These are phyloP conservation scores for Pimpla rufipes DNA, from an alignment of 2,888 invertebrate genomes.

Conservation along the genomic window DNA sequence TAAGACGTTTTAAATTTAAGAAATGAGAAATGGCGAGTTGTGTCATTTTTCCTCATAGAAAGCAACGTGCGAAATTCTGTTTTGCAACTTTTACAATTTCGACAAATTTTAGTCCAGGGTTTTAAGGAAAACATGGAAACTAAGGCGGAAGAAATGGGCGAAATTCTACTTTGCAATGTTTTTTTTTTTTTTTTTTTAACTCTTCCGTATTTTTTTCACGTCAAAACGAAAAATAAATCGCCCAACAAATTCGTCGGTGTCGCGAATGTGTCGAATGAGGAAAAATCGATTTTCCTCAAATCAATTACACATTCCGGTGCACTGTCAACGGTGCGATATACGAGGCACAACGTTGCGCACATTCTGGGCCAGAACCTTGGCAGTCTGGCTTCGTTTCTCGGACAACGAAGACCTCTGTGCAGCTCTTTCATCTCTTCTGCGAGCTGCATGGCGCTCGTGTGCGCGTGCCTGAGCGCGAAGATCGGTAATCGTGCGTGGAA, in stretches of 20 bases:
- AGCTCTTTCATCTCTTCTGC: conserved; percentile 38
- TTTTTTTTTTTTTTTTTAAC: neutral
- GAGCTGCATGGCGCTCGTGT: conserved; percentile 31
- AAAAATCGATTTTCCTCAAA: conserved; percentile 1
- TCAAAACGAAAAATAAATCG: neutral
- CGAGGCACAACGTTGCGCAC: conserved; percentile 26
- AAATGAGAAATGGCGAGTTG: no score
- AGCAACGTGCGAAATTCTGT: no score
- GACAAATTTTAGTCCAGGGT: no score
- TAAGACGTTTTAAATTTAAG: no score
- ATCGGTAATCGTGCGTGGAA: conserved; percentile 71
- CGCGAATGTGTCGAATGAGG: conserved; percentile 2
- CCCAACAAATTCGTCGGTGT: no score
- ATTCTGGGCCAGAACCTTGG: conserved; percentile 32
- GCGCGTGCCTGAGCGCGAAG: conserved; percentile 70
- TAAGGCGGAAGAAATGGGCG: no score
- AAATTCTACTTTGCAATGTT: no score
- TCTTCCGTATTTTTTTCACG: no score
- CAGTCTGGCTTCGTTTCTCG: conserved; percentile 51
- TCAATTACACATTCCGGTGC: conserved; percentile 35
- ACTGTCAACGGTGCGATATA: conserved; percentile 25
- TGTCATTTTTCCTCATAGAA: no score
- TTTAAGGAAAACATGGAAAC: no score
- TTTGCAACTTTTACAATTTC: no score
- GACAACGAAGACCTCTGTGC: conserved; percentile 61